Evolutionary conservation across 2,888 invertebrate genomes (phyloP).

Genomic region (Thelaira solivaga): DNA sequence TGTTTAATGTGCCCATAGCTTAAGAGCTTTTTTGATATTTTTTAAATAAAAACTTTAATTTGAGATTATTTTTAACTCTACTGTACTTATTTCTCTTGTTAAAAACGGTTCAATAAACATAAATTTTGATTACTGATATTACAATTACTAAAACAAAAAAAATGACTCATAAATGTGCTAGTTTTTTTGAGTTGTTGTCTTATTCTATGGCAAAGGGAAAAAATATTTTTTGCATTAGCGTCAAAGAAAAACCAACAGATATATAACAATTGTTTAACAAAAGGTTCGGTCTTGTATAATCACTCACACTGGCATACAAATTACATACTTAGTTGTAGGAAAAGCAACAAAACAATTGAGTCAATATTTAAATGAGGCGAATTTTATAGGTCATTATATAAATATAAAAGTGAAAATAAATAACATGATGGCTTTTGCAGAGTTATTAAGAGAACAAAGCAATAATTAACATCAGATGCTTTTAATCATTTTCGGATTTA

Average conservation of each 20-base stretch:
- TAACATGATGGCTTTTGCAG: neutral
- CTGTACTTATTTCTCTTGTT: conserved; percentile 4
- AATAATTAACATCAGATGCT: no score
- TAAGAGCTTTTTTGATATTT: no score
- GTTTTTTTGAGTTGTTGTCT: conserved; percentile 7
- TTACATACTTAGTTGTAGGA: no score
- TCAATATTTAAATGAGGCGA: conserved; percentile 19
- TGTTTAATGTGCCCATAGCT: no score
- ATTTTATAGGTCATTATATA: conserved; percentile 45
- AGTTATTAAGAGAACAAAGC: no score
- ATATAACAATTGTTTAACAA: conserved; percentile 19
- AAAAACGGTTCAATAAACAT: conserved; percentile 19
- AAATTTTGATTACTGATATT: conserved; percentile 1
- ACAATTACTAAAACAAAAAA: conserved; percentile 13
- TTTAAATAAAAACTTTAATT: no score
- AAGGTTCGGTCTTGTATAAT: conserved; percentile 21
- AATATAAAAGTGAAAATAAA: neutral
- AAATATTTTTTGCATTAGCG: neutral
- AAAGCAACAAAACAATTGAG: conserved; percentile 9
- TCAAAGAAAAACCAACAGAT: conserved; percentile 12
- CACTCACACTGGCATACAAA: no score
- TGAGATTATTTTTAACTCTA: no score
- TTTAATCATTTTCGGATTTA: no score
- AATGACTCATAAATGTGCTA: conserved; percentile 48
- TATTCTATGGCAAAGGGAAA: neutral